Conservation (phyloP, 92 coral and sea anemone genomes). For the Zoanthus sansibaricus region DNA sequence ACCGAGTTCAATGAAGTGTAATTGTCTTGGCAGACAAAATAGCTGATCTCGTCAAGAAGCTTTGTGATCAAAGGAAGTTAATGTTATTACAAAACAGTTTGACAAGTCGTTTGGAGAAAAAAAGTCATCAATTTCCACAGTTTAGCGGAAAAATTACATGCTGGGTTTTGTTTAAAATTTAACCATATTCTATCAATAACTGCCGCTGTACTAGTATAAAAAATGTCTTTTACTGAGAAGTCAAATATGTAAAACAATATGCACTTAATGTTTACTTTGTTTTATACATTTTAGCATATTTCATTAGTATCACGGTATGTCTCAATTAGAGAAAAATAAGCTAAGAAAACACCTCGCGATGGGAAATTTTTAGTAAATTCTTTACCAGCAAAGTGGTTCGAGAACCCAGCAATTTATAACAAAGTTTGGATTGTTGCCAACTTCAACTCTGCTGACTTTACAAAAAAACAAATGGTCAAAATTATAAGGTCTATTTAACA, state of each 20-base stretch:
- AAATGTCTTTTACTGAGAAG: background rate
- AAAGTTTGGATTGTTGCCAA: too few species aligned
- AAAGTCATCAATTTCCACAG: background rate
- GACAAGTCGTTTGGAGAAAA: background rate
- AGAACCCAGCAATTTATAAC: too few species aligned
- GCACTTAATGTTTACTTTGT: background rate
- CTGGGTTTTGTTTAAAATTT: background rate
- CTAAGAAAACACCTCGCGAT: too few species aligned
- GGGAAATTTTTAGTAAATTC: too few species aligned
- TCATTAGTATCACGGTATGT: background rate
- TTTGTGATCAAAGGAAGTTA: slow-evolving; percentile 27
- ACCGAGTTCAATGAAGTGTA: background rate
- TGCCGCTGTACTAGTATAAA: background rate
- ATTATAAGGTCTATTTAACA: too few species aligned
- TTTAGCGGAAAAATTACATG: background rate
- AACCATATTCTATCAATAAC: background rate
- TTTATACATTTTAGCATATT: background rate
- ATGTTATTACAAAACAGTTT: background rate
- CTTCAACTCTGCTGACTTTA: too few species aligned
- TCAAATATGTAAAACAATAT: background rate
- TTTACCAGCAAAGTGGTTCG: too few species aligned
- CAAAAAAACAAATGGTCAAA: too few species aligned
- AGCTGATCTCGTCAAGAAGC: slow-evolving; percentile 4
- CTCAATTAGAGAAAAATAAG: background rate
- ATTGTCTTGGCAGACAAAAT: slow-evolving; percentile 14